Percentiles rank a stretch among this genome's conserved stretches.
Conservation (phyloP, 2,888 invertebrate genomes). For the Agriopis aurantiaria region DNA sequence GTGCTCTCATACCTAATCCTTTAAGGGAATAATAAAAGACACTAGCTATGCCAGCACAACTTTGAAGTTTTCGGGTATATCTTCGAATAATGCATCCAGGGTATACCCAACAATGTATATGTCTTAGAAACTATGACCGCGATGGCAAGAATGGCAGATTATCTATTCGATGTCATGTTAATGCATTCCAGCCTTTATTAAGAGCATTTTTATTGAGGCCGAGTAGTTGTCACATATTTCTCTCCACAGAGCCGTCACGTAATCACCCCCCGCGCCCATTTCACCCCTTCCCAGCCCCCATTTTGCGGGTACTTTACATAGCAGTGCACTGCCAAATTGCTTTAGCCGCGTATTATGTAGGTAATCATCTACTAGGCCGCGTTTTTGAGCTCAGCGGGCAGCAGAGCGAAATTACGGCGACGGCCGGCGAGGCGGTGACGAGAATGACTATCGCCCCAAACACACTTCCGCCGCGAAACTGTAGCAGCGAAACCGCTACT, state of each 20-base stretch:
- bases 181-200: constrained; percentile 12
- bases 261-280: constrained; percentile 44
- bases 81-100: background rate
- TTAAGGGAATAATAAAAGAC: background rate
- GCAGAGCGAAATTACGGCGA: background rate
- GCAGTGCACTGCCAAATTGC: constrained; percentile 66
- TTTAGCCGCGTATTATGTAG: constrained; percentile 55
- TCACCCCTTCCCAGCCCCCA: constrained; percentile 41
- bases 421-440: background rate
- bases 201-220: constrained; percentile 23
- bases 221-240: constrained; percentile 64
- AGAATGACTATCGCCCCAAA: no score
- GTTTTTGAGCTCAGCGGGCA: background rate
- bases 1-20: no score
- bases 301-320: constrained; percentile 47
- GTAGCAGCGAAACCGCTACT: no score
- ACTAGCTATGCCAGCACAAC: no score
- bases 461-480: no score
- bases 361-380: constrained; percentile 53
- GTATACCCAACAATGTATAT: background rate
- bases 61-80: background rate
- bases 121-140: background rate
- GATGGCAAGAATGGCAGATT: background rate
- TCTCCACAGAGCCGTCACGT: constrained; percentile 55
- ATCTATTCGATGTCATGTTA: background rate